Conservation (phyloP, 2,797 vertebrate genomes). For the Enteromius trimaculatus region DNA sequence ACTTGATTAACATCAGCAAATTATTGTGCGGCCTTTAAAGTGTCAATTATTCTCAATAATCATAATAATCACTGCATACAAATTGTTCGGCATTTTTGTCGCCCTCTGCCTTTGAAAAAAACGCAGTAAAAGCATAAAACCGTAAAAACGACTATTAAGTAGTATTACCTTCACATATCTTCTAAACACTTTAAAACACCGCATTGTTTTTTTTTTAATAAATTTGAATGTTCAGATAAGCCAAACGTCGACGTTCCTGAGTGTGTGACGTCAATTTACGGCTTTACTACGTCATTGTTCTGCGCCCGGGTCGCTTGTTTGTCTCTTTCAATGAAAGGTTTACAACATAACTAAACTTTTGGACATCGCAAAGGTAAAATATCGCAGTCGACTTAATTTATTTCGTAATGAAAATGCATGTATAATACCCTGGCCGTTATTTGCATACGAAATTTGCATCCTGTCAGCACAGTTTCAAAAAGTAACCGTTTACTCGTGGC, state of each 20-base stretch:
- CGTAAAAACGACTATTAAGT: too few relatives aligned
- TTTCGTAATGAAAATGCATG: neutral
- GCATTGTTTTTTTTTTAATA: neutral
- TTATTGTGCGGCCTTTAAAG: neutral
- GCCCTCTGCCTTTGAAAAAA: neutral
- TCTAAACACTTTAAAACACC: neutral
- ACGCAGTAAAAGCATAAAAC: neutral
- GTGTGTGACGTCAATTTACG: neutral
- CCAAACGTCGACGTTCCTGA: neutral
- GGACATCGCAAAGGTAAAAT: slow-evolving; percentile 42
- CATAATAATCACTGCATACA: too few relatives aligned
- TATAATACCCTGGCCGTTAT: neutral
- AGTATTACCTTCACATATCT: neutral
- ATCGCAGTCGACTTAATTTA: neutral
- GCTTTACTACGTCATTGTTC: slow-evolving; percentile 19
- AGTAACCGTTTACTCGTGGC: neutral
- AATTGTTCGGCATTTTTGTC: neutral
- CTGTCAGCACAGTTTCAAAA: neutral
- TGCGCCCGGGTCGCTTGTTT: slow-evolving; percentile 25
- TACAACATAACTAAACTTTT: neutral
- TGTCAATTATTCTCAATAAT: too few relatives aligned
- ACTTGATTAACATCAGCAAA: neutral
- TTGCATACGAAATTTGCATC: rapidly evolving
- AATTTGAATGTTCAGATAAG: neutral
- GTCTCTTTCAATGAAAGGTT: slow-evolving; percentile 32